phyloP scores from a whole-genome alignment of 1,140 invertebrate species.

The Dendroctonus valens region DNA sequence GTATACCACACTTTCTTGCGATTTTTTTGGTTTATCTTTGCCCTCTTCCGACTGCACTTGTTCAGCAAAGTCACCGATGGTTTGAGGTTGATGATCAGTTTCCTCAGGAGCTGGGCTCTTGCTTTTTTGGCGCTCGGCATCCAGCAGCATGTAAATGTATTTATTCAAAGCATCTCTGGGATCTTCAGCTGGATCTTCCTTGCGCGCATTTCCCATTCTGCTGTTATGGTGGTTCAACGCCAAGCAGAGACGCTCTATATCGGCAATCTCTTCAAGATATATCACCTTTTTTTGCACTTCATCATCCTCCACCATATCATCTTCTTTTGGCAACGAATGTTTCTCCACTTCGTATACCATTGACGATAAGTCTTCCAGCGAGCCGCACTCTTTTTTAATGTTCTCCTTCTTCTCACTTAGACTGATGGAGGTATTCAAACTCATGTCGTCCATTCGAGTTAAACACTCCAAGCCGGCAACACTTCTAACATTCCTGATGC shows the following conservation, averaged over 20 bases:
- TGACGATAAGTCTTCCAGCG: slow-evolving; percentile 22
- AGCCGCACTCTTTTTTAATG: slow-evolving; percentile 10
- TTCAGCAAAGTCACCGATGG: slow-evolving; percentile 5
- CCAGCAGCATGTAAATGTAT: slow-evolving; percentile 22
- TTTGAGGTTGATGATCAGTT: not conserved
- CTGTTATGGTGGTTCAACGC: slow-evolving; percentile 6
- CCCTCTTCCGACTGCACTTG: not conserved
- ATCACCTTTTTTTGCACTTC: slow-evolving; percentile 2
- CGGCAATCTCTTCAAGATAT: slow-evolving; percentile 2
- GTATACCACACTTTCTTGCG: not conserved
- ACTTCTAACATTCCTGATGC: slow-evolving; percentile 18
- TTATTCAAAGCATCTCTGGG: slow-evolving; percentile 11
- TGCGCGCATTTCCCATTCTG: not conserved
- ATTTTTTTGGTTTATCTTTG: not conserved
- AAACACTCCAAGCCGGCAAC: slow-evolving; percentile 4
- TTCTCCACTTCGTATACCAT: slow-evolving; percentile 16
- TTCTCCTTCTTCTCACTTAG: not conserved
- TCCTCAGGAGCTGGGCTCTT: not conserved
- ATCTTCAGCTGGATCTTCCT: not conserved
- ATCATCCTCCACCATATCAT: not conserved
- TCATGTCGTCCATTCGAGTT: not conserved
- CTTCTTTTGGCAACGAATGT: slow-evolving; percentile 3
- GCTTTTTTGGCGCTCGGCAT: slow-evolving; percentile 11
- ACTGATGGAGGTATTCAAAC: not conserved
- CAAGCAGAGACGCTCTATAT: slow-evolving; percentile 18